Evolutionary conservation across 2,113 vertebrate species (phyloP), one percentile per base, ranked within the genome.

Genomic region (Thamnophis sirtalis): DNA sequence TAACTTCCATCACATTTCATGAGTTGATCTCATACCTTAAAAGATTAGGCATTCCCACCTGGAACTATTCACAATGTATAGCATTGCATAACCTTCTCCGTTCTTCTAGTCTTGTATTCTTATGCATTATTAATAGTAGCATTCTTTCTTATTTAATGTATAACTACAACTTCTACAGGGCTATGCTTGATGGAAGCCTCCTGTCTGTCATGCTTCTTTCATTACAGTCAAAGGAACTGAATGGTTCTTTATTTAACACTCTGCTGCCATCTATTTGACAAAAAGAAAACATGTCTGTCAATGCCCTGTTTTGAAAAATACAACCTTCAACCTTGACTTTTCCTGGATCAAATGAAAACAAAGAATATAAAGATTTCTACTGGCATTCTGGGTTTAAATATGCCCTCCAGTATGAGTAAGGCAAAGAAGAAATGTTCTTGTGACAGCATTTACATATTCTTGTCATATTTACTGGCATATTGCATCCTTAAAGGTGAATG

Each of bases 211-310:
- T 92, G 95, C 94, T 93, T 92, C 94, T 93, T 94, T 95, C 87
- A 85, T 86, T 93, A 91, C 21, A 91, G 51, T 28, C 92, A 28
- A 48, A n/a, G 84, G 63, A 93, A 1, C 28, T 80, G 73, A 94
- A 87, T 33, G 92, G 84, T 90, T 86, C 87, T 93, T 90, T 92
- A 96, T 97, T 88, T 89, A 96, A 98, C 98, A 95, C 98, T 98
- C 97, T 98, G 98, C 98, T 98, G 98, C 99, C 99, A 99, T 98
- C 99, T 99, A 98, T 97, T 95, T 96, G 96, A 96, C 91, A 90
- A 93, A 94, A 94, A 90, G 87, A 95, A 96, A 91, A 97, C 92
- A 92, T 88, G 96, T 21, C 86, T 91, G 86, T 87, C 86, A 33
- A 13, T 92, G 90, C 56, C 9, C 22, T 92, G 17, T 43, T 92